Evolutionary conservation across 2,888 invertebrate species (phyloP), one percentile per base, ranked within the genome.

Genomic region (Siphonodentalium dalli): DNA sequence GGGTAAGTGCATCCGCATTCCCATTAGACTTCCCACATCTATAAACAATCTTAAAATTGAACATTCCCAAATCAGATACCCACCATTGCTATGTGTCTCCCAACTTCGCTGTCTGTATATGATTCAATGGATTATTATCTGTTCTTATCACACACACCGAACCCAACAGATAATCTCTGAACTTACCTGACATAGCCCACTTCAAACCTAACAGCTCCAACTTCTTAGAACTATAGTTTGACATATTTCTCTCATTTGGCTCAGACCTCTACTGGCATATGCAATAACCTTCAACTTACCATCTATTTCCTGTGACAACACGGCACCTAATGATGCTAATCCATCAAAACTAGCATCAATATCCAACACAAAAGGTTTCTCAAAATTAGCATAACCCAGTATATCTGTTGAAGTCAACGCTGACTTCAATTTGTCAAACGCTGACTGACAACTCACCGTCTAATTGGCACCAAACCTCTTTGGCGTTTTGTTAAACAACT

Each of bases 181-280:
- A 63, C 43, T 61, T 61, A 18, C 57, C 59, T 0, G 56, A 49
- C 9, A 65, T 48, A 5, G 65, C 61, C 65, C 63, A 65, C 34
- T 59, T 61, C 24, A 66, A 27, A 6, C 38, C 61, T 9, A 64
- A 46, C 11, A 64, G 55, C 27, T 69, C 60, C 8, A 64, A 33
- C 47, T 66, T 63, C 43, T 45, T 56, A 13, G 43, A 48, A 33
- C 56, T 56, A 39, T 67, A 67, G 27, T 64, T 64, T 8, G 37
- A 21, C 42, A 47, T 45, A 37, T 63, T 58, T 11, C 24, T 18
- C 33, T 52, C 52, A 11, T 29, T 27, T 9, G 35, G 35, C 33
- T 66, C 67, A 66, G 44, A 5, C 38, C 33, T 26, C 61, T 39
- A 35, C 66, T 62, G n/a, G 65, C 62, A 41, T 66, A 66, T 15